Base-by-base conservation (phyloP, 2,888 invertebrate species). In the Drosophila ezoana region DNA sequence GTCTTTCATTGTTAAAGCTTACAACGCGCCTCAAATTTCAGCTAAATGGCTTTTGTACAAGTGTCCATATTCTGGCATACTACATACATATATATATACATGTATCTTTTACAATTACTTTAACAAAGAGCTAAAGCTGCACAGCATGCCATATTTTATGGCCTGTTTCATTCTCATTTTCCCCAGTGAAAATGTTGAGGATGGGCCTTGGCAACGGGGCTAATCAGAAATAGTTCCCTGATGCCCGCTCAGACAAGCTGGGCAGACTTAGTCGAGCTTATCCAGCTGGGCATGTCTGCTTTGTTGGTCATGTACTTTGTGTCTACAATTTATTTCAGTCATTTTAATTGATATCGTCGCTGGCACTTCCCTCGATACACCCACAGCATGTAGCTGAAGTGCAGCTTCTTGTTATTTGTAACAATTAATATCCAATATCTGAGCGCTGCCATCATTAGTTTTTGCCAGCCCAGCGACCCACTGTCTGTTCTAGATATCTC, bases 391-490 rank as follows among this genome's bases (percentile, higher is more conserved):
- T 37, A 18, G 43, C 43, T 37, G 40, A 51, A 63, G 38, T 57
- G 68, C 66, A 79, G 64, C 64, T 63, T 75, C 75, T 73, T 87
- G 81, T 81, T 79, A 84, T 79, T 81, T 89, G 85, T 79, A 87
- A 81, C 87, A 87, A 87, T 87, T 87, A 87, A 87, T 87, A 79
- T 89, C 74, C 85, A 87, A 89, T 87, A 87, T 82, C 85, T 64
- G 68, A 66, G 51, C 44, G 71, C 66, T 72, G 74, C 68, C 78
- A 81, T 84, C 85, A 89, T 89, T 89, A 81, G 81, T 84, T 79
- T 76, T 69, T 61, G 51, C 66, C 53, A 53, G 54, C 37, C 40
- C 71, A 41, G 35, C 63, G 51, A 57, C 66, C 48, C 33, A 28
- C 61, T 64, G 44, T 53, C 70, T 79, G 58, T 47, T 56, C 52